phyloP scores from a whole-genome alignment of 2,888 invertebrate genomes.

The Pomacea canaliculata region DNA sequence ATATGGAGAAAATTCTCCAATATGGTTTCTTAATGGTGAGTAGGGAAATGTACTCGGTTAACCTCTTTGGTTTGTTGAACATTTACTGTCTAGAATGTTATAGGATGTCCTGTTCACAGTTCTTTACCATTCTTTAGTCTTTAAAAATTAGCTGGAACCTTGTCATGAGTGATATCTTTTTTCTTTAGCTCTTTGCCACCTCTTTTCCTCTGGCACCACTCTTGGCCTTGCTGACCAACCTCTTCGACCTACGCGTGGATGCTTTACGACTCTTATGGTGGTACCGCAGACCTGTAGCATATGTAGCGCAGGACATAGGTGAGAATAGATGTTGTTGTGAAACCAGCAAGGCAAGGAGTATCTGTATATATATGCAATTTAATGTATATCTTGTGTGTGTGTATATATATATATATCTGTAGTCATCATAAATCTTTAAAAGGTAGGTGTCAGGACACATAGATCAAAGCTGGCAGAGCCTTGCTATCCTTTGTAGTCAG shows the following conservation, averaged over 20 bases:
- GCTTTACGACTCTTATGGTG: conserved; percentile 70
- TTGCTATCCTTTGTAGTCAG: not conserved
- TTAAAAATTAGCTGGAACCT: too few relatives aligned
- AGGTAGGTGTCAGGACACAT: too few relatives aligned
- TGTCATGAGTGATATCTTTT: not conserved
- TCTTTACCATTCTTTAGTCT: too few relatives aligned
- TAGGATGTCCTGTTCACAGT: too few relatives aligned
- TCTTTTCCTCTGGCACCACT: conserved; percentile 72
- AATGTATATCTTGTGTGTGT: too few relatives aligned
- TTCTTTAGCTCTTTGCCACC: conserved; percentile 71
- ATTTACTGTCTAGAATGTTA: too few relatives aligned
- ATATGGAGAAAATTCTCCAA: conserved; percentile 72
- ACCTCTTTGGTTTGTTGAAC: not conserved
- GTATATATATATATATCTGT: not conserved
- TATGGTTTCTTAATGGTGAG: conserved; percentile 72
- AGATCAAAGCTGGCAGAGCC: too few relatives aligned
- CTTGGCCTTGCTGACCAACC: conserved; percentile 68
- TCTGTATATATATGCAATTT: too few relatives aligned
- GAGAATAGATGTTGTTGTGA: conserved; percentile 10
- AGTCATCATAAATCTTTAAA: too few relatives aligned
- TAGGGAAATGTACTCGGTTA: not conserved
- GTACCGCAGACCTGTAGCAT: conserved; percentile 69
- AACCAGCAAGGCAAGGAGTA: too few relatives aligned
- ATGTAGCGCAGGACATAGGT: conserved; percentile 71
- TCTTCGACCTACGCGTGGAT: conserved; percentile 70